A percentile compares a stretch with the other conserved stretches of the same genome.
phyloP scores from a whole-genome alignment of 64 coral and sea anemone species.

The Pocillopora damicornis region DNA sequence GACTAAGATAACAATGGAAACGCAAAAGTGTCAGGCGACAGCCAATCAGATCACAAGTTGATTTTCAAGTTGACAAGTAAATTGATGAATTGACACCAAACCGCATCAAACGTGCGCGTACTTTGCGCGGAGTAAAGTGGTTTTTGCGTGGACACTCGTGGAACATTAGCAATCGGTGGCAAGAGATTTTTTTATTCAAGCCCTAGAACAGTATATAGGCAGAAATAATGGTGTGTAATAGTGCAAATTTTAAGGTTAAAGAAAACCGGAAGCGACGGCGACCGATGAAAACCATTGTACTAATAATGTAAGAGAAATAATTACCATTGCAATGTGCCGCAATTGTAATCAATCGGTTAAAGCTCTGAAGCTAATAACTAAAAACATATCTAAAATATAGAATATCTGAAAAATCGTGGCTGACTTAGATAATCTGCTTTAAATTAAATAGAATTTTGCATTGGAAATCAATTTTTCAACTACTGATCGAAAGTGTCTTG shows the following conservation, averaged over 20 bases:
- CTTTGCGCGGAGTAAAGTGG: neutral
- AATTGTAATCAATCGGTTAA: constrained; percentile 1
- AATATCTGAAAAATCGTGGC: neutral
- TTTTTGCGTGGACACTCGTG: neutral
- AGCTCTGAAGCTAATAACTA: neutral
- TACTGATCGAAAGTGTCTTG: neutral
- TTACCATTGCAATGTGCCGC: neutral
- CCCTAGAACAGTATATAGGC: neutral
- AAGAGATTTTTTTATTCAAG: neutral
- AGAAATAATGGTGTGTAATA: neutral
- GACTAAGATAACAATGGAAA: neutral
- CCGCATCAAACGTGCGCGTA: neutral
- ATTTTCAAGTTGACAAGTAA: constrained; percentile 28
- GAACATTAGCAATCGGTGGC: neutral
- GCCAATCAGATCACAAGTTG: constrained; percentile 29
- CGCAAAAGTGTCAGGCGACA: neutral
- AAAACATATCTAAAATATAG: neutral
- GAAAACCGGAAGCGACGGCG: neutral
- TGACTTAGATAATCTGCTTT: neutral
- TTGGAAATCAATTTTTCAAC: neutral
- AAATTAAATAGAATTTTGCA: neutral
- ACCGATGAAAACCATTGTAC: neutral
- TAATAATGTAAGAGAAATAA: neutral
- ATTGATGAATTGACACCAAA: constrained; percentile 6
- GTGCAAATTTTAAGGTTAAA: neutral